Evolutionary conservation across 1,140 invertebrate genomes (phyloP).

Genomic region (Xylocopa sonorina): DNA sequence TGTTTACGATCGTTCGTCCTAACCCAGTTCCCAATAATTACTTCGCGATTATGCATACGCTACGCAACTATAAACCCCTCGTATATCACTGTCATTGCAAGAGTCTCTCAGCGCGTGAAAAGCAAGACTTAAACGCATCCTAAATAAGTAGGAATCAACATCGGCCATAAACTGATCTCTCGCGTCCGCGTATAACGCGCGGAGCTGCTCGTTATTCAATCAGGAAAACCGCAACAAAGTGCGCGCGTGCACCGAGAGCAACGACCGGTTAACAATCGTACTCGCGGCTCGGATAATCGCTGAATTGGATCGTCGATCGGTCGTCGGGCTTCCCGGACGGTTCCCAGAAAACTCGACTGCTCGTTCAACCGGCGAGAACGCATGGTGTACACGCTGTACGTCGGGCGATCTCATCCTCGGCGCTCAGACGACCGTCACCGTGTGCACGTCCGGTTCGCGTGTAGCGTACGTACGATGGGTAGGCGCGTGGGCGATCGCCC

Average conservation of each 20-base stretch:
- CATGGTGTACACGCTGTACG: no score
- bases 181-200: neutral
- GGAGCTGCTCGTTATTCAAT: constrained; percentile 48
- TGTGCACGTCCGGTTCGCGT: constrained; percentile 46
- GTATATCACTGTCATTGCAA: no score
- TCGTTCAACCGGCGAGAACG: neutral
- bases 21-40: no score
- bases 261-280: constrained; percentile 59
- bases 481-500: constrained; percentile 46
- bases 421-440: neutral
- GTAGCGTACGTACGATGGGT: constrained; percentile 20
- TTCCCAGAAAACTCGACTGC: constrained; percentile 30
- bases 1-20: no score
- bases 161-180: neutral
- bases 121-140: no score
- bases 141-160: no score
- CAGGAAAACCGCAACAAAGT: constrained; percentile 46
- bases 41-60: no score
- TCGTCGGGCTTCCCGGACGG: constrained; percentile 45
- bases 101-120: no score
- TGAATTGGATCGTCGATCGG: constrained; percentile 62
- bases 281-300: constrained; percentile 54
- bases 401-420: neutral
- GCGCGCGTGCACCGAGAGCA: constrained; percentile 38
- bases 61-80: no score